Conservation (phyloP, 2,113 vertebrate genomes). For the Oryzias curvinotus region DNA sequence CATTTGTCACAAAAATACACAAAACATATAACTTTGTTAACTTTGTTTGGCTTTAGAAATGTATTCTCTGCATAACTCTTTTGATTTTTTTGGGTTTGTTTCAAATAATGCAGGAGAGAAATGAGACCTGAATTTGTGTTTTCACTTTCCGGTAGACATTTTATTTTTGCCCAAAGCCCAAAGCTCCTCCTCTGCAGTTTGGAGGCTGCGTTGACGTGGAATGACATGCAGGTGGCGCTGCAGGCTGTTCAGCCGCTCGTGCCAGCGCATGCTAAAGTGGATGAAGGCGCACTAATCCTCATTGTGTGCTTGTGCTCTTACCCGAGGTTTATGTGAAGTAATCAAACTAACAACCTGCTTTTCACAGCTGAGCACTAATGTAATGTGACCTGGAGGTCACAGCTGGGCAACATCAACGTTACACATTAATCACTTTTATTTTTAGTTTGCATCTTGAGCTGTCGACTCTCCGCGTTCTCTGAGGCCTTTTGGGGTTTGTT, state of each 20-base stretch:
- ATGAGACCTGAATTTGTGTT: too few relatives aligned
- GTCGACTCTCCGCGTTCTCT: neutral
- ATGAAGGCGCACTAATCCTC: conserved; percentile 43
- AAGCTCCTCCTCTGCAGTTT: too few relatives aligned
- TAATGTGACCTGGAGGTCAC: conserved; percentile 34
- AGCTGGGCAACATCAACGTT: conserved; percentile 24
- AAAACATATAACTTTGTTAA: too few relatives aligned
- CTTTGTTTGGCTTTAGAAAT: too few relatives aligned
- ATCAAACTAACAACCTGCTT: conserved; percentile 58
- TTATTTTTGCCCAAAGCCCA: too few relatives aligned
- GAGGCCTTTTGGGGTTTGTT: neutral
- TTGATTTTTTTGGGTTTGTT: too few relatives aligned
- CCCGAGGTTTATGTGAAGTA: conserved; percentile 39
- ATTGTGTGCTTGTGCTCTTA: conserved; percentile 17
- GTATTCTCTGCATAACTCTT: too few relatives aligned
- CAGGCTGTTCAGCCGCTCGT: conserved; percentile 12
- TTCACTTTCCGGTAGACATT: too few relatives aligned
- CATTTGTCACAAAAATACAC: too few relatives aligned
- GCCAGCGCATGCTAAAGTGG: conserved; percentile 24
- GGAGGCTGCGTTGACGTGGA: neutral
- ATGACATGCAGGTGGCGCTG: conserved; percentile 46
- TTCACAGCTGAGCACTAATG: conserved; percentile 36
- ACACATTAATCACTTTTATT: neutral
- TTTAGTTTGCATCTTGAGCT: neutral
- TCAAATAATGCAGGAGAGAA: too few relatives aligned